A percentile compares a stretch with the other conserved stretches of the same genome.
Evolutionary conservation across 2,113 vertebrate species (phyloP).

Genomic region (Thunnus maccoyii): DNA sequence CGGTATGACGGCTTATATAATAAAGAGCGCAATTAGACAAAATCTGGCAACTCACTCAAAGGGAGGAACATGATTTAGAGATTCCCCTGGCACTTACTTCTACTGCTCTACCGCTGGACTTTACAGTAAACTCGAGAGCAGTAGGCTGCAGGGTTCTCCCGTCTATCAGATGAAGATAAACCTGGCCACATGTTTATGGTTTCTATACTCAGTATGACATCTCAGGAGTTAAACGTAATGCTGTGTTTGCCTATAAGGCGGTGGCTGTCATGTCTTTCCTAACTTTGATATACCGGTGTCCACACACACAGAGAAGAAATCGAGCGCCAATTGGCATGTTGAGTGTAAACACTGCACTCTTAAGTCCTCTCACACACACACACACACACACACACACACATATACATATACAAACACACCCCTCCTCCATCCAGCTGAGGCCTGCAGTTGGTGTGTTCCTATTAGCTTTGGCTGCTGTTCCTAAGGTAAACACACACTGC

Average conservation of each 20-base stretch:
- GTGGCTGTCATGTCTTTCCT: conserved; percentile 39
- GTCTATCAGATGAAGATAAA: conserved; percentile 11
- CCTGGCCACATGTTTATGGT: conserved; percentile 30
- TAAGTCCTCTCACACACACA: not conserved
- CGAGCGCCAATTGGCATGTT: conserved; percentile 40
- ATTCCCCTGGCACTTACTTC: not conserved
- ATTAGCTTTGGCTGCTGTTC: conserved; percentile 68
- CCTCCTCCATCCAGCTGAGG: conserved; percentile 22
- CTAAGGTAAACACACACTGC: conserved; percentile 62
- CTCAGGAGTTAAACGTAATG: conserved; percentile 21
- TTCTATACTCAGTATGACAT: not conserved
- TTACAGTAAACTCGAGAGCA: not conserved
- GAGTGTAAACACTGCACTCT: conserved; percentile 44
- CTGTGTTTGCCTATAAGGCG: conserved; percentile 50
- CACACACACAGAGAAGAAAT: conserved; percentile 24
- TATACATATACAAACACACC: not conserved
- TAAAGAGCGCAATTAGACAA: not conserved
- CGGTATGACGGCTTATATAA: not conserved
- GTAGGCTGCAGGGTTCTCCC: not conserved
- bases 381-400: not conserved
- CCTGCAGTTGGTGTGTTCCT: conserved; percentile 41
- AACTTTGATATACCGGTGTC: conserved; percentile 31
- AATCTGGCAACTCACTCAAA: not conserved
- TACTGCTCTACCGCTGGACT: not conserved
- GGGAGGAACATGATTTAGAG: not conserved